These are phyloP conservation scores for Itoplectis maculator DNA, from an alignment of 2,888 invertebrate species.

Conservation along the genomic window DNA sequence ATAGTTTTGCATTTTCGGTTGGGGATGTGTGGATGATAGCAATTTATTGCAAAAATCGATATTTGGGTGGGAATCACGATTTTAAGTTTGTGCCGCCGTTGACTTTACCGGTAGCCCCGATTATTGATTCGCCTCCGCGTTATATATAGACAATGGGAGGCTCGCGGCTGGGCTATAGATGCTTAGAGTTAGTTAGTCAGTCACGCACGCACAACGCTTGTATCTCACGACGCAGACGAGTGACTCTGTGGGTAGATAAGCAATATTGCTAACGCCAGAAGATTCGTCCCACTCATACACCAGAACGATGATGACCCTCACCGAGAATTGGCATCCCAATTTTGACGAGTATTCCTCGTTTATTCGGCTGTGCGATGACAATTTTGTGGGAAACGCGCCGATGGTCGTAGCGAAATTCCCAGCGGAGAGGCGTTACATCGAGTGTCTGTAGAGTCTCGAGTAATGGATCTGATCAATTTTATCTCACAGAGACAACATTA, in stretches of 20 bases:
- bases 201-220: slow-evolving; percentile 36
- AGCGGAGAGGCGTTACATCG: slow-evolving; percentile 38
- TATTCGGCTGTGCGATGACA: slow-evolving; percentile 55
- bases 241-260: not conserved
- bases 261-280: slow-evolving; percentile 34
- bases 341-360: slow-evolving; percentile 55
- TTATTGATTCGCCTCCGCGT: slow-evolving; percentile 75
- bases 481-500: slow-evolving; percentile 74
- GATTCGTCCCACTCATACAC: slow-evolving; percentile 27
- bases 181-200: slow-evolving; percentile 13
- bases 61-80: not conserved
- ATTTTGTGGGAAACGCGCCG: slow-evolving; percentile 42
- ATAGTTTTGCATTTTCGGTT: too few relatives aligned
- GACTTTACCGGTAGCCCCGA: slow-evolving; percentile 75
- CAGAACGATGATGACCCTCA: slow-evolving; percentile 55
- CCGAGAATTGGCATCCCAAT: slow-evolving; percentile 60
- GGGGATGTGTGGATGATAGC: too few relatives aligned
- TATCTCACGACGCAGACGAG: slow-evolving; percentile 1
- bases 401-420: slow-evolving; percentile 22
- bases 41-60: not conserved
- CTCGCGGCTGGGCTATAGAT: slow-evolving; percentile 15
- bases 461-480: slow-evolving; percentile 79
- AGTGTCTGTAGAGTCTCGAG: slow-evolving; percentile 71
- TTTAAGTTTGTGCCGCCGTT: slow-evolving; percentile 45
- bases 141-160: slow-evolving; percentile 43